Evolutionary conservation across 2,888 invertebrate genomes (phyloP).

Genomic region (Campoplex capitator): DNA sequence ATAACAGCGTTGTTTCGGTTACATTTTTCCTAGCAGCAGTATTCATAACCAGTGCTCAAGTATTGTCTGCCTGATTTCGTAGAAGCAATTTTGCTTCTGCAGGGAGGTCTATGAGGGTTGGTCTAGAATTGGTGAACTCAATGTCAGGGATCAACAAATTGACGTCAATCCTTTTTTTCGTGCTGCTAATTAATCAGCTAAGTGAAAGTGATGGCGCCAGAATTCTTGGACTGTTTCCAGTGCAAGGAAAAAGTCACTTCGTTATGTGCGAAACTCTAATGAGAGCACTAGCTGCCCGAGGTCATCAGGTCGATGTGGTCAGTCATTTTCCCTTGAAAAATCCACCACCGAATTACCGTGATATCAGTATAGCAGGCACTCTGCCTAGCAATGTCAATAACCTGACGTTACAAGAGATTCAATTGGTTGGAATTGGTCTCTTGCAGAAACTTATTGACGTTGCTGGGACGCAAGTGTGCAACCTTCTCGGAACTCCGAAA

Average conservation of each 20-base stretch:
- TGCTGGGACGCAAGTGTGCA: slow-evolving; percentile 67
- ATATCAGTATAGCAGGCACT: slow-evolving; percentile 74
- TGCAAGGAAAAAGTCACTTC: slow-evolving; percentile 85
- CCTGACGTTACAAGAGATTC: slow-evolving; percentile 68
- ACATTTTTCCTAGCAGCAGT: too few relatives aligned
- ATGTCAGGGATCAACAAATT: slow-evolving; percentile 42
- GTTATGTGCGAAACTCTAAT: slow-evolving; percentile 84
- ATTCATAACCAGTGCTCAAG: too few relatives aligned
- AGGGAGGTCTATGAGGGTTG: too few relatives aligned
- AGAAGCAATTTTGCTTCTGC: not conserved
- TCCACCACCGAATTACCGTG: slow-evolving; percentile 76
- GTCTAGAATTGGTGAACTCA: not conserved
- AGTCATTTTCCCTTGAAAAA: slow-evolving; percentile 78
- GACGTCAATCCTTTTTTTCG: slow-evolving; percentile 1
- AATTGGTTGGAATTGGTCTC: slow-evolving; percentile 36
- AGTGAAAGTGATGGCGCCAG: slow-evolving; percentile 78
- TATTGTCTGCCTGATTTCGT: not conserved
- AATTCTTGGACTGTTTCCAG: slow-evolving; percentile 85
- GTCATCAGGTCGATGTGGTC: slow-evolving; percentile 85
- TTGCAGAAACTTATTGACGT: slow-evolving; percentile 19
- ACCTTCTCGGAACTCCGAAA: slow-evolving; percentile 60
- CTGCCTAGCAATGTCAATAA: slow-evolving; percentile 74
- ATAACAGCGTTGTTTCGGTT: not conserved
- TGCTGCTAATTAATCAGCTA: slow-evolving; percentile 38
- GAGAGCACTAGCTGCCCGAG: slow-evolving; percentile 83